Evolutionary conservation across 92 coral and sea anemone genomes (phyloP).

Genomic region (Umimayanthus kanabou): DNA sequence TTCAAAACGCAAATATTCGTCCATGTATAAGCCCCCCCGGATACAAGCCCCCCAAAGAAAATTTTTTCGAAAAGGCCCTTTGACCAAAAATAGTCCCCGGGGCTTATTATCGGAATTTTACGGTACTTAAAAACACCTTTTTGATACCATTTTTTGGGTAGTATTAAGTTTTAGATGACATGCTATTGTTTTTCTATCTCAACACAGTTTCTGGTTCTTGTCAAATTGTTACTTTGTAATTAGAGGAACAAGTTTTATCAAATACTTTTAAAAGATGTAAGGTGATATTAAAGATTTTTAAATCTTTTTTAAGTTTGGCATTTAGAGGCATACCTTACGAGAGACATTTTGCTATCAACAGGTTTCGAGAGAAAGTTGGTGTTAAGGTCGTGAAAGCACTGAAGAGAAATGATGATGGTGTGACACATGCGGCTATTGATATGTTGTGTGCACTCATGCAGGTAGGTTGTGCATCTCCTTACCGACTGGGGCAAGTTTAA

Average conservation of each 20-base stretch:
- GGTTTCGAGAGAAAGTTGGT: conserved; percentile 97
- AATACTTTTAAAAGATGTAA: not conserved
- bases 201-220: not conserved
- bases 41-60: too few relatives aligned
- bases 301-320: not conserved
- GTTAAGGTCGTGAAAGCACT: conserved; percentile 96
- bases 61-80: too few relatives aligned
- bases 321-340: not conserved
- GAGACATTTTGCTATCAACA: not conserved
- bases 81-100: too few relatives aligned
- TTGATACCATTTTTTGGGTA: too few relatives aligned
- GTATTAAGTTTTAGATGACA: too few relatives aligned
- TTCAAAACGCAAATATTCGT: too few relatives aligned
- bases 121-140: too few relatives aligned
- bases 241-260: not conserved
- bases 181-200: too few relatives aligned
- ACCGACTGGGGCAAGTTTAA: not conserved
- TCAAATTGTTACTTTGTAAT: too few relatives aligned
- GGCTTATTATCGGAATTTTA: too few relatives aligned
- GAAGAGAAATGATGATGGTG: conserved; percentile 92
- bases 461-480: conserved; percentile 45
- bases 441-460: conserved; percentile 98
- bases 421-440: conserved; percentile 96
- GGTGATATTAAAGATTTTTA: too few relatives aligned
- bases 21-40: too few relatives aligned